These are phyloP conservation scores for Sus scrofa DNA, from an alignment of 2,113 vertebrate genomes.

Conservation along the genomic window DNA sequence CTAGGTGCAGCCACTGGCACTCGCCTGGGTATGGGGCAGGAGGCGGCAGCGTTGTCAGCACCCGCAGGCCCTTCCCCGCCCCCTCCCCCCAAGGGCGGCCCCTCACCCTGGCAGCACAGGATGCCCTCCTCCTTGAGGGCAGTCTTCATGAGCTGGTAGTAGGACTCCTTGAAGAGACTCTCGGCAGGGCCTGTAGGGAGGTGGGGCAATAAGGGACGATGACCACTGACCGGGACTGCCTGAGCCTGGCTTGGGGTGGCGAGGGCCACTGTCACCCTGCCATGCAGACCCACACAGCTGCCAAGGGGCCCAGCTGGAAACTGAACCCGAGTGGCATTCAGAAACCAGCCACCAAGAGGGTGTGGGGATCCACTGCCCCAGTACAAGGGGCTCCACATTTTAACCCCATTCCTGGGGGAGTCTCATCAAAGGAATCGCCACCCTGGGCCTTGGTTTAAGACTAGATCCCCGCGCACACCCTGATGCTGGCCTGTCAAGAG, in stretches of 20 bases:
- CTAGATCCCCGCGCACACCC: background rate
- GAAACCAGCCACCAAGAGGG: background rate
- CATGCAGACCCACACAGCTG: background rate
- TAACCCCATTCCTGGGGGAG: background rate
- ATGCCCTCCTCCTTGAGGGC: constrained; percentile 95
- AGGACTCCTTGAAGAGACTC: constrained; percentile 98
- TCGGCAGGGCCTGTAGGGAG: constrained; percentile 91
- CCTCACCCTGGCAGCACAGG: constrained; percentile 97
- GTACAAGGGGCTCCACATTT: background rate
- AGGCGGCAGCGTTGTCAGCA: background rate
- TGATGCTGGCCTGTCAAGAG: background rate
- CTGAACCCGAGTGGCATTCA: background rate
- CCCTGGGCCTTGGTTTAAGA: too few relatives aligned
- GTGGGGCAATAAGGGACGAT: rapidly evolving
- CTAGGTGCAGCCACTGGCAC: constrained; percentile 99
- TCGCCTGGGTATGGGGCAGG: constrained; percentile 88
- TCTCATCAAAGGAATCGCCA: background rate
- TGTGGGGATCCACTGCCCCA: rapidly evolving
- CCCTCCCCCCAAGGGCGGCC: rapidly evolving
- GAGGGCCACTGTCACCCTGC: background rate
- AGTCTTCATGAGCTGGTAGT: constrained; percentile 98
- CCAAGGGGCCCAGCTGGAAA: background rate
- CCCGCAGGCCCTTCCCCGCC: rapidly evolving
- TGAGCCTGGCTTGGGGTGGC: background rate
- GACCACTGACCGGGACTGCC: background rate